Evolutionary conservation across 92 coral and sea anemone species (phyloP).

Genomic region (Actinernus sp.): DNA sequence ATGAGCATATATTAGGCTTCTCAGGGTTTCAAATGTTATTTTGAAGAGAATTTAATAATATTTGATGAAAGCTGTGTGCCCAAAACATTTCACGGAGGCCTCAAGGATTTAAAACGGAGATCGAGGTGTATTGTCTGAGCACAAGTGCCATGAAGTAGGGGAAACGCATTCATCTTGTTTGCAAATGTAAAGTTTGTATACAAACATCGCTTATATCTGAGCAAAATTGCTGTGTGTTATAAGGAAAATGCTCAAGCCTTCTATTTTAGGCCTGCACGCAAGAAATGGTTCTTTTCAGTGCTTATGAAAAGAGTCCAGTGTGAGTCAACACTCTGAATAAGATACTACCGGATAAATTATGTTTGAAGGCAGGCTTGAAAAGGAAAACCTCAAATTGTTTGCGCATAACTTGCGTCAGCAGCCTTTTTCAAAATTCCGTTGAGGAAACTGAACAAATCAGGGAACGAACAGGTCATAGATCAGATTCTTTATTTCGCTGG

Average conservation of each 20-base stretch:
- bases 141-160: neutral
- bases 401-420: conserved; percentile 14
- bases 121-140: conserved; percentile 6
- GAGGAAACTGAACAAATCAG: conserved; percentile 18
- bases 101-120: too few species aligned
- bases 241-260: conserved; percentile 8
- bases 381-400: conserved; percentile 18
- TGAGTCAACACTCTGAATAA: conserved; percentile 2
- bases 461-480: conserved; percentile 25
- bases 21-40: conserved; percentile 11
- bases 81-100: conserved; percentile 18
- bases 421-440: conserved; percentile 13
- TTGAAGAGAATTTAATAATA: conserved; percentile 18
- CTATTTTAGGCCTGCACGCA: conserved; percentile 12
- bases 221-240: too few species aligned
- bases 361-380: conserved; percentile 5
- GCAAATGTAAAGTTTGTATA: too few species aligned
- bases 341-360: conserved; percentile 13
- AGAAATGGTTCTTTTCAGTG: conserved; percentile 2
- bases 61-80: conserved; percentile 19
- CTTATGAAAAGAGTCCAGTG: conserved; percentile 18
- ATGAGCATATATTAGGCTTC: conserved; percentile 26
- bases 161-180: conserved; percentile 15
- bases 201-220: too few species aligned
- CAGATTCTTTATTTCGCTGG: neutral